These are phyloP conservation scores for Craseonycteris thonglongyai DNA, from an alignment of 2,113 vertebrate species.

Conservation along the genomic window DNA sequence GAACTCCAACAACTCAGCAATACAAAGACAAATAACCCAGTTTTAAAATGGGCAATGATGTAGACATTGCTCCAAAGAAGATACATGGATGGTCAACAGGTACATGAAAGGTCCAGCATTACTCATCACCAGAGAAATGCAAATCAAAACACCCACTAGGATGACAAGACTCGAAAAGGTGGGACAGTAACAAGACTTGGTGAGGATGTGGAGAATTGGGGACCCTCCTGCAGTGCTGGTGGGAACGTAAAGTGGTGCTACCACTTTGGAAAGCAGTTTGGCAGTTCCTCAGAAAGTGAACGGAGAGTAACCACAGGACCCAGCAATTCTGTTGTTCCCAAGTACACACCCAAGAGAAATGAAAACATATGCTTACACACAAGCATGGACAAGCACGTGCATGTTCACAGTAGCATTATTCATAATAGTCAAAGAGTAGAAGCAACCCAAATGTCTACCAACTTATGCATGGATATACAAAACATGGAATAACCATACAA, in stretches of 20 bases:
- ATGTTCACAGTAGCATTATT: background rate
- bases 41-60: background rate
- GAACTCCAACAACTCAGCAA: background rate
- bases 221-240: too few relatives aligned
- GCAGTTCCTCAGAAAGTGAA: background rate
- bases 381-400: background rate
- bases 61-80: background rate
- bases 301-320: background rate
- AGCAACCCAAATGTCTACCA: background rate
- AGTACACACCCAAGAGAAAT: background rate
- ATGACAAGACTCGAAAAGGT: background rate
- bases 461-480: background rate
- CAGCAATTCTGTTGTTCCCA: background rate
- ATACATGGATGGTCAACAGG: background rate
- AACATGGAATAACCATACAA: background rate
- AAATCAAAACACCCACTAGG: background rate
- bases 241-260: background rate
- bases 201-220: background rate
- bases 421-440: background rate
- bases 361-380: background rate
- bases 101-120: background rate
- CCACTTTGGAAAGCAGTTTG: background rate
- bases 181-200: rapidly evolving
- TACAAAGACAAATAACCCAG: background rate
- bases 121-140: background rate